phyloP scores from a whole-genome alignment of 2,797 vertebrate species.

The Peromyscus melanophrys region DNA sequence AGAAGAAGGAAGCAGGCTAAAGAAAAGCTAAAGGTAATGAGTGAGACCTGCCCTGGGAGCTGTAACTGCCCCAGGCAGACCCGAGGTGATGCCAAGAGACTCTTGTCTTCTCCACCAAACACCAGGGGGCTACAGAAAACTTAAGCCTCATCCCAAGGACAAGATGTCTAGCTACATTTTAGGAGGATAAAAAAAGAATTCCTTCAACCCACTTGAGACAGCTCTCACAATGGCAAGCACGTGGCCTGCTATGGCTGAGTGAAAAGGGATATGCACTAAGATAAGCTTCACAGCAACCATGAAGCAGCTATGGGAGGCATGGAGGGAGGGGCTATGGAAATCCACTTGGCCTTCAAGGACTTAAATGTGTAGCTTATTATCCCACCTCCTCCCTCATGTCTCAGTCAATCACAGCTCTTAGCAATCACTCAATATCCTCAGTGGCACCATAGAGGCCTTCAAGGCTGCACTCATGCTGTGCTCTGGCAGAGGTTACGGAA shows the following conservation, averaged over 20 bases:
- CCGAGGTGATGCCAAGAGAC: not conserved
- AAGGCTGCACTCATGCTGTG: not conserved
- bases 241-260: not conserved
- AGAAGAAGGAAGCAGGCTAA: not conserved
- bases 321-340: not conserved
- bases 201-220: slow-evolving; percentile 51
- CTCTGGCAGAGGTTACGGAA: not conserved
- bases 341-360: not conserved
- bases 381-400: slow-evolving; percentile 16
- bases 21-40: not conserved
- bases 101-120: not conserved
- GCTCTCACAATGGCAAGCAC: slow-evolving; percentile 53
- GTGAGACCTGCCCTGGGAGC: not conserved
- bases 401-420: not conserved
- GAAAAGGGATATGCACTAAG: slow-evolving; percentile 14
- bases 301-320: not conserved
- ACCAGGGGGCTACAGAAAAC: not conserved
- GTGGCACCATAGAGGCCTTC: not conserved
- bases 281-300: not conserved
- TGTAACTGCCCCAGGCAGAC: not conserved
- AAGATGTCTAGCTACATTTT: slow-evolving; percentile 26
- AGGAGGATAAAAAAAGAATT: slow-evolving; percentile 66
- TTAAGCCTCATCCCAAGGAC: slow-evolving; percentile 44
- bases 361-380: not conserved
- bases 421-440: slow-evolving; percentile 34